phyloP scores from a whole-genome alignment of 2,797 vertebrate genomes.

The Gymnoscopelus braueri region DNA sequence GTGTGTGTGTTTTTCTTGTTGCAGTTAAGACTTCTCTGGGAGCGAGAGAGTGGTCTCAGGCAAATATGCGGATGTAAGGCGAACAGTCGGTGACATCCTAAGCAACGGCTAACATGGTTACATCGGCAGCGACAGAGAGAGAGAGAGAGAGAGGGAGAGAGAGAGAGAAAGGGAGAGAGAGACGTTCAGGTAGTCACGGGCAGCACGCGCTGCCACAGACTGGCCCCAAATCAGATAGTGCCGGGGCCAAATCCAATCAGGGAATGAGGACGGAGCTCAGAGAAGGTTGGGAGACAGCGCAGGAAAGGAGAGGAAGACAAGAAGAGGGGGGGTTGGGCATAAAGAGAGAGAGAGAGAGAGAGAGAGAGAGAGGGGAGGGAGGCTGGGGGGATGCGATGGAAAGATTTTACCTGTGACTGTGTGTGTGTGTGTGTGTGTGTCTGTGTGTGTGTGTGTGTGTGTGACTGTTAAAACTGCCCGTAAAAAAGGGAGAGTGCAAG shows the following conservation, averaged over 20 bases:
- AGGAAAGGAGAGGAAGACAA: neutral
- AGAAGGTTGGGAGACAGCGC: neutral
- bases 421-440: too few relatives aligned
- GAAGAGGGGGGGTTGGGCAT: neutral
- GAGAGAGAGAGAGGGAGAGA: constrained; percentile 53
- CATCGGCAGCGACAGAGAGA: constrained; percentile 53
- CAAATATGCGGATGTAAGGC: constrained; percentile 53
- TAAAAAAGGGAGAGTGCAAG: neutral
- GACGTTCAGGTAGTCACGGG: constrained; percentile 13
- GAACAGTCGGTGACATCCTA: constrained; percentile 70
- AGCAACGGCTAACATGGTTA: constrained; percentile 72
- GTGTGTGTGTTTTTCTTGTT: constrained; percentile 34
- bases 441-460: too few relatives aligned
- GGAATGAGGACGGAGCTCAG: constrained; percentile 39
- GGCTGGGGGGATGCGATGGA: constrained; percentile 23
- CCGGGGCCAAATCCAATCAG: constrained; percentile 74
- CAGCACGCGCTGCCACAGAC: constrained; percentile 41
- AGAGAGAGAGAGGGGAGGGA: constrained; percentile 1
- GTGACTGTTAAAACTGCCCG: too few relatives aligned
- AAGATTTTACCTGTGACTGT: too few relatives aligned
- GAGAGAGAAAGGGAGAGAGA: constrained; percentile 42
- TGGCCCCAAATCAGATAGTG: constrained; percentile 73
- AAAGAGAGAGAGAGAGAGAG: neutral
- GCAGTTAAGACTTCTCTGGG: constrained; percentile 55
- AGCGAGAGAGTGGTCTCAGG: constrained; percentile 47